Evolutionary conservation across 1,140 invertebrate species (phyloP), one percentile per base, ranked within the genome.

Genomic region (Dolichoris vasculosae): DNA sequence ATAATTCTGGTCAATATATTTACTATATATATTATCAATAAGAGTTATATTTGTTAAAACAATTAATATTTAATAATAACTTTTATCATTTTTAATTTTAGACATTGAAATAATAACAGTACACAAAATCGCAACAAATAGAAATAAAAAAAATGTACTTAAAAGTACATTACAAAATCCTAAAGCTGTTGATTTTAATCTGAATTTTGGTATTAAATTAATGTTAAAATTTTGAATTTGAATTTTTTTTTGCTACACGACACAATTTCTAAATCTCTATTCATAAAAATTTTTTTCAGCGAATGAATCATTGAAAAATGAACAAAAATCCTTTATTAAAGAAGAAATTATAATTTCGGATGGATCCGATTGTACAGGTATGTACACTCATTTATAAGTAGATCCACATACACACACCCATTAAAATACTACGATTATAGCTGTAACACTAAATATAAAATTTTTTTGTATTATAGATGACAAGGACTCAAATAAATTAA

Each of bases 281-380:
- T 7, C 13, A 13, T 46, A 13, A 7, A 6, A 7, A 46, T 46
- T 7, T 7, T 46, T 46, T 46, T 46, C 43, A 46, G 43, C 13
- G 13, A 46, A 46, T 46, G 43, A 13, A 13, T 46, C 13, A 46
- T n/a, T 46, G 46, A 75, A 75, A 43, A 46, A 75, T 75, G 2
- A 75, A 46, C 40, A 43, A 48, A 46, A 84, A 26, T 84, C 59
- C 1, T 84, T 59, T n/a, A 78, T 84, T 1, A 84, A 84, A 78
- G 82, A 84, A 55, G 82, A 84, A 51, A 84, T 84, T 43, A 84
- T 84, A 48, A 84, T 84, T 69, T 84, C 82, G 26, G 82, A 84
- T 51, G 82, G n/a, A 4, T 84, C 82, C 0, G 75, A 69, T 71
- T 51, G 2, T 63, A n/a, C 48, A 0, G 82, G 82, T 76, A 40